Evolutionary conservation across 2,797 vertebrate species (phyloP).

Genomic region (Chrosomus eos): DNA sequence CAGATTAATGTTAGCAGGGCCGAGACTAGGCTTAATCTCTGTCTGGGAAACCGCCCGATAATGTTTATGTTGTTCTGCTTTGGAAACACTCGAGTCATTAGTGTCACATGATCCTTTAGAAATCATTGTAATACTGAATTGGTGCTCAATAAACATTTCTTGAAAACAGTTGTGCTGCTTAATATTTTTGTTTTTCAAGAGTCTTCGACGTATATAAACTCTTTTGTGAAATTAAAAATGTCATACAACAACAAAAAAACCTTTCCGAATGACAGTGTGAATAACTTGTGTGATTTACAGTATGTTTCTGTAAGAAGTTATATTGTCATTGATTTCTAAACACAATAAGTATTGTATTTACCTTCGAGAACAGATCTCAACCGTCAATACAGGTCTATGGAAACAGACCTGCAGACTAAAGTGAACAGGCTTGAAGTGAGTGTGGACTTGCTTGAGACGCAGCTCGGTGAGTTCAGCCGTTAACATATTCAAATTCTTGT

Average conservation of each 20-base stretch:
- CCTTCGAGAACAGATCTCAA: constrained; percentile 71
- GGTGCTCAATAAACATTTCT: neutral
- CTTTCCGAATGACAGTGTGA: neutral
- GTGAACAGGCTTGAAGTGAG: constrained; percentile 71
- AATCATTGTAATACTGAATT: neutral
- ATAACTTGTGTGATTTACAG: neutral
- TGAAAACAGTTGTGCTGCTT: neutral
- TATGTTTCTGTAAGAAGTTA: neutral
- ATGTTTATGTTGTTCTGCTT: neutral
- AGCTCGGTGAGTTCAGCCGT: constrained; percentile 68
- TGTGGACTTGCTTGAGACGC: constrained; percentile 66
- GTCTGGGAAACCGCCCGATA: neutral
- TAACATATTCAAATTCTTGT: constrained; percentile 16
- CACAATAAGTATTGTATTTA: neutral
- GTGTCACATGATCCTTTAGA: neutral
- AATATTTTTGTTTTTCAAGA: neutral
- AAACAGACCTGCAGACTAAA: constrained; percentile 67
- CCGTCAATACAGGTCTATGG: constrained; percentile 70
- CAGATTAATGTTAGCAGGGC: neutral
- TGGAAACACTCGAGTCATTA: neutral
- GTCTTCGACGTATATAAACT: neutral
- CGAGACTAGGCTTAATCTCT: neutral
- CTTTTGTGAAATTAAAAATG: neutral
- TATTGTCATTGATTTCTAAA: neutral
- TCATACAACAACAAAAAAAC: neutral